Percentiles rank a stretch among this genome's conserved stretches.
Evolutionary conservation across 2,888 invertebrate species (phyloP).

Genomic region (Gastrophysa polygoni): DNA sequence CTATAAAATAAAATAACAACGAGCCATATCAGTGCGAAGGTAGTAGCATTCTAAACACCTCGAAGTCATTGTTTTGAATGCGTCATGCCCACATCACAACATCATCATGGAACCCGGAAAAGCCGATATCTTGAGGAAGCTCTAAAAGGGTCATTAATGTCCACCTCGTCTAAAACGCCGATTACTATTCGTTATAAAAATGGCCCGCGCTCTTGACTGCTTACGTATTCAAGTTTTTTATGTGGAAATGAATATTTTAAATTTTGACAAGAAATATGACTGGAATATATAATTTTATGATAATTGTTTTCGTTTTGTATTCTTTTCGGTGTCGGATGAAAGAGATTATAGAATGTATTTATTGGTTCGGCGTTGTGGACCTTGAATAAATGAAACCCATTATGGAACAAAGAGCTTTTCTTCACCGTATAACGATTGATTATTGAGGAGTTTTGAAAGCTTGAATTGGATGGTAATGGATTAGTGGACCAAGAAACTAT

Average conservation of each 20-base stretch:
- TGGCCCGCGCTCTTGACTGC: slow-evolving; percentile 4
- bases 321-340: slow-evolving; percentile 3
- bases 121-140: not conserved
- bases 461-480: not conserved
- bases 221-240: slow-evolving; percentile 13
- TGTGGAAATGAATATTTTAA: slow-evolving; percentile 12
- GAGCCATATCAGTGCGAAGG: not conserved
- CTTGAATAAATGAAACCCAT: not conserved
- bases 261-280: slow-evolving; percentile 14
- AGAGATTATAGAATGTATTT: not conserved
- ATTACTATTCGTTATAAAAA: slow-evolving; percentile 13
- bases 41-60: not conserved
- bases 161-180: not conserved
- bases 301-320: slow-evolving; percentile 12
- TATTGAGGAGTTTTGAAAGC: not conserved
- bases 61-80: not conserved
- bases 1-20: not conserved
- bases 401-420: not conserved
- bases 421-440: not conserved
- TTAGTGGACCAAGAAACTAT: not conserved
- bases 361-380: not conserved
- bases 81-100: not conserved
- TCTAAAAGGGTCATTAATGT: not conserved
- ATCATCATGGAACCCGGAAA: not conserved
- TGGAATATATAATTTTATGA: slow-evolving; percentile 16